Evolutionary conservation across 1,140 invertebrate species (phyloP), one percentile per base, ranked within the genome.

Genomic region (Zaprionus inermis): DNA sequence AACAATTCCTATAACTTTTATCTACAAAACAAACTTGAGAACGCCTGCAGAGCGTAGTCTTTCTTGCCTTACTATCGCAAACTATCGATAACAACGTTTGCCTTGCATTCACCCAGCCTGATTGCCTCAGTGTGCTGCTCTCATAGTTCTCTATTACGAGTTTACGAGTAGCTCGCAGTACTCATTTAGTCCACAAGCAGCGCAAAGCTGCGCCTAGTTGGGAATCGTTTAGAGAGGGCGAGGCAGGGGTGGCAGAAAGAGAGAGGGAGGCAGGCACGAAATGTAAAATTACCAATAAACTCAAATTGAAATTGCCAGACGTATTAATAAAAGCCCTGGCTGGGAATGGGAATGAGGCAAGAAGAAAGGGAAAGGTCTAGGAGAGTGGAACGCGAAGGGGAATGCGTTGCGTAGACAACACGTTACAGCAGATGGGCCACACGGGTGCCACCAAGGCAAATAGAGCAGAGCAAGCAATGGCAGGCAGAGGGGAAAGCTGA

Each of bases 281-380:
- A 89, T 78, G 84, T 84, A 81, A 89, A 89, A 89, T 91, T 82
- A 83, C 76, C 83, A 91, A 91, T 91, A 91, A 91, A 89, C 52
- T 81, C 84, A 82, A 91, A 91, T 91, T 91, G 76, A 84, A 91
- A 91, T 88, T 91, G 80, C 88, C 88, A 91, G 88, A 91, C 88
- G 84, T 91, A 89, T 89, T 89, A 89, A 88, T 88, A 89, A 80
- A 89, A 88, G 83, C 55, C 77, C 51, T 46, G 32, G 68, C 58
- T 22, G 38, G 28, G 16, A 16, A 20, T 14, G 7, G 24, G n/a
- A 46, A 24, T 46, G 44, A 34, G 36, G 57, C 12, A 14, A 12
- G n/a, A 59, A 11, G 46, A 54, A 57, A 20, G 36, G n/a, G 4
- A 7, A 12, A 28, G 52, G 57, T 28, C 24, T 28, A 28, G 24